Base-by-base conservation (phyloP, 2,113 vertebrate species). In the Meleagris gallopavo region DNA sequence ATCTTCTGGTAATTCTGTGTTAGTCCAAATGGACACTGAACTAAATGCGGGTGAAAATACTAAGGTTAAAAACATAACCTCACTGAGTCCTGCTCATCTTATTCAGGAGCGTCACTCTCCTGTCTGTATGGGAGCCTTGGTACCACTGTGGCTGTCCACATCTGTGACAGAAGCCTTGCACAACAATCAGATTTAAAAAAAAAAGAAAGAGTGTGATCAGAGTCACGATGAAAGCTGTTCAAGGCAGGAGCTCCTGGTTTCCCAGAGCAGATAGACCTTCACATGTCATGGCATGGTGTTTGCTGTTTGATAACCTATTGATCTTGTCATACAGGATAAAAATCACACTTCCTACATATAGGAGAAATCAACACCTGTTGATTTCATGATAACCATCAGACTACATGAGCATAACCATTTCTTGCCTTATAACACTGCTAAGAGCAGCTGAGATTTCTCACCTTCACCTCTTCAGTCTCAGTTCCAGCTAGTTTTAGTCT, bases 371-470 rank as follows among this genome's bases (percentile, higher is more conserved):
- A 27, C 36, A 54, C 50, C 24, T 83, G 52, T 54, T 73, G 17
- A 15, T 80, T 93, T 90, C 12, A 4, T 80, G 25, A 54, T 66
- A 43, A 34, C 22, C 52, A 3, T 57, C 52, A 24, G 66, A 58
- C 40, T 84, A 9, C 2, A 71, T 7, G 25, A 61, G 20, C 52
- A 22, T 30, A 30, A 61, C 16, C 7, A 32, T 75, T 74, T 84
- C 73, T 72, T 88, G 34, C 10, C 40, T 95, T 79, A 29, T 32
- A 64, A 50, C 27, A 70, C 5, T 16, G 6, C 22, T 86, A 55
- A 27, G 50, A 66, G 60, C 58, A 80, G 50, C 76, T 95, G 86
- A 92, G 76, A 50, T 65, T 90, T 40, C 43, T 96, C 66, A 67
- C 36, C 69, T 90, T 83, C 52, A 69, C 34, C 10, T 92, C 86